Base-by-base conservation (phyloP, 2,888 invertebrate genomes). In the Plebejus anna region DNA sequence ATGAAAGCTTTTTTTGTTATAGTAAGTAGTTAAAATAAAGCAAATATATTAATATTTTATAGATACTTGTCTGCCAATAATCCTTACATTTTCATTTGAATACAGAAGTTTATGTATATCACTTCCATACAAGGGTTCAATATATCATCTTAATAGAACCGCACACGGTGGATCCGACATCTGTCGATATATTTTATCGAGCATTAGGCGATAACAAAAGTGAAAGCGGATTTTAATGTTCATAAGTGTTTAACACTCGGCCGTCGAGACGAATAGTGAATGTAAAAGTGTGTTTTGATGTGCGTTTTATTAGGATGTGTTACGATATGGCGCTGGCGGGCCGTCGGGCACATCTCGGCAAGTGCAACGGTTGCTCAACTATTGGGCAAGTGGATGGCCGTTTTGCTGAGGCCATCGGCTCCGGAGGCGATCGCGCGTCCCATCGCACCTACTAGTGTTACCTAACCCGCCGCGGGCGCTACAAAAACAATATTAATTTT, bases 331-430 rank as follows among this genome's bases (percentile, higher is more conserved):
- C 80, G 83, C 82, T 85, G 84, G 85, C 85, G 83, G 80, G 79
- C 80, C 80, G 81, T 80, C 86, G 87, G 86, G 87, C 86, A 84
- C 88, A 89, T 90, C 91, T 90, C 86, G 88, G 86, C 92, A 91
- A 90, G 91, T 92, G 92, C 90, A 88, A 85, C 89, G 87, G 88
- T 92, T 92, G 91, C 92, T 89, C 91, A 92, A 87, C 82, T 85
- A 89, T 92, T 92, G 92, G 89, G 92, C 89, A 92, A 92, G 90
- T 85, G 83, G 84, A 84, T 84, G 85, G 84, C 85, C 82, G 83
- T 82, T 85, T 82, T 85, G 82, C 85, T 86, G 89, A 89, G 91
- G 91, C 91, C 91, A 88, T 88, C 91, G 88, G 86, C 89, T 87
- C 82, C 80, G 86, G 85, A 85, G 85, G 83, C 88, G 86, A 87